Percentiles rank a stretch among this genome's conserved stretches.
Conservation (phyloP, 37 sponge, comb jelly and placozoan genomes). For the Chondrosia reniformis region DNA sequence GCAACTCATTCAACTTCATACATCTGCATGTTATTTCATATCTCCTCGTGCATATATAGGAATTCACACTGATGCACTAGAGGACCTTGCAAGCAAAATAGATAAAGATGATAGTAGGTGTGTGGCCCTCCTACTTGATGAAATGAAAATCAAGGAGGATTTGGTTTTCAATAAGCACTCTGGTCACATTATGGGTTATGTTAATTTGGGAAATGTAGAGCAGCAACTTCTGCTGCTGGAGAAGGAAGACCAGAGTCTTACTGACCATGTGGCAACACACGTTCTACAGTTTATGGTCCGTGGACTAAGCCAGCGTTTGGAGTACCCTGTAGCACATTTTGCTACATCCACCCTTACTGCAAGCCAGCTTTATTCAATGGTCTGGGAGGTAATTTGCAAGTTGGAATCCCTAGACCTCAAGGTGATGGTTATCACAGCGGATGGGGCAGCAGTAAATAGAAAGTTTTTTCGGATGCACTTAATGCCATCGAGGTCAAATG, state of each 20-base stretch:
- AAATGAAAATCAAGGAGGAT: conserved; percentile 28
- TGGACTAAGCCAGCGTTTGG: background rate
- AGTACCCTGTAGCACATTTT: conserved; percentile 21
- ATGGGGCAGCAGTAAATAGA: conserved; percentile 4
- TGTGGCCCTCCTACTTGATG: conserved; percentile 7
- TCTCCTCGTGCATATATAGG: background rate
- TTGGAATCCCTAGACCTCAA: background rate
- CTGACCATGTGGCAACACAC: background rate
- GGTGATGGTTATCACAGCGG: background rate
- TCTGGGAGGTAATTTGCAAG: conserved; percentile 13
- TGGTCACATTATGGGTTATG: conserved; percentile 6
- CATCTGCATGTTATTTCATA: too few relatives aligned
- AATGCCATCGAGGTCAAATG: background rate
- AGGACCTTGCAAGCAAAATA: background rate
- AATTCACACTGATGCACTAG: background rate
- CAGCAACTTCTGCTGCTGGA: conserved; percentile 16
- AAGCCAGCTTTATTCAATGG: background rate
- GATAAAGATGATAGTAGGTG: background rate
- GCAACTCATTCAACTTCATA: background rate
- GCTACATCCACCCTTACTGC: background rate
- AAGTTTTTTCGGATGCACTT: background rate
- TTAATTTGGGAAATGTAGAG: conserved; percentile 8
- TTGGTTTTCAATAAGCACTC: conserved; percentile 18
- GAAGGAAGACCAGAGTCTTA: background rate
- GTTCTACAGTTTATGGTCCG: conserved; percentile 19